phyloP scores from a whole-genome alignment of 2,113 vertebrate species.

The Paratilapia polleni region DNA sequence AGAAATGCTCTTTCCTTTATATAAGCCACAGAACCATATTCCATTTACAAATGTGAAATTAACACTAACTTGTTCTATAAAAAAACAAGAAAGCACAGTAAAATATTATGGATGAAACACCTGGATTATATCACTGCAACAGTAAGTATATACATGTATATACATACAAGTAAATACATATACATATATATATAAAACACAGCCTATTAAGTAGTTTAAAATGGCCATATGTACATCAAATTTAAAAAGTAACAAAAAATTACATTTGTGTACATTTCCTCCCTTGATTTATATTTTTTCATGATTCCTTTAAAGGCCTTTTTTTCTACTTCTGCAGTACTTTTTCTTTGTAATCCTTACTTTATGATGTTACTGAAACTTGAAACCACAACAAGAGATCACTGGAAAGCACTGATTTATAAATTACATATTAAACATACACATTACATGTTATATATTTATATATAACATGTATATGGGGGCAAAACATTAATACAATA shows the following conservation, averaged over 20 bases:
- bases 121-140: neutral
- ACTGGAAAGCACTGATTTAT: neutral
- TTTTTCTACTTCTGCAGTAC: neutral
- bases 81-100: neutral
- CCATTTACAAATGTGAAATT: neutral
- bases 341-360: neutral
- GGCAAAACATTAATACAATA: neutral
- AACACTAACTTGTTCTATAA: neutral
- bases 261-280: neutral
- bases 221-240: too few species aligned
- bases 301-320: neutral
- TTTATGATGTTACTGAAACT: neutral
- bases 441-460: too few species aligned
- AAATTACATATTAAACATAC: too few species aligned
- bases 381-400: neutral
- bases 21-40: neutral
- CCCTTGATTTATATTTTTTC: neutral
- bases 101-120: neutral
- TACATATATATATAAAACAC: too few species aligned
- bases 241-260: too few species aligned
- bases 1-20: fast-evolving
- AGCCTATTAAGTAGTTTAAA: too few species aligned
- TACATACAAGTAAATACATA: too few species aligned
- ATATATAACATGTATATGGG: neutral
- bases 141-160: too few species aligned